These are phyloP conservation scores for Oreochromis spilurus DNA, from an alignment of 2,113 vertebrate genomes.

Conservation along the genomic window DNA sequence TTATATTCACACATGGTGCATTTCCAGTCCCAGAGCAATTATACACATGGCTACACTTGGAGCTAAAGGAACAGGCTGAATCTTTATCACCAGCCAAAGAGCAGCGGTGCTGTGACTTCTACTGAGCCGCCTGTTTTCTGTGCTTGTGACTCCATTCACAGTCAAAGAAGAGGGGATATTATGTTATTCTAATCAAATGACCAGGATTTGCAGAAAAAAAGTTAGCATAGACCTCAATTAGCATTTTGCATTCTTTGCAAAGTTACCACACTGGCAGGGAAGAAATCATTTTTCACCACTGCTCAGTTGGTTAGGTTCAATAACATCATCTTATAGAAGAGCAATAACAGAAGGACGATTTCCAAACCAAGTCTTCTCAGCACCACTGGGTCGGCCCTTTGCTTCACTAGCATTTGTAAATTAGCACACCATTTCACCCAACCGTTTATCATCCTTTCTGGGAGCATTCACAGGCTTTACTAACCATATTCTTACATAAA, in stretches of 20 bases:
- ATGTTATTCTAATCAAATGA: constrained; percentile 63
- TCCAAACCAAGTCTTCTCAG: not conserved
- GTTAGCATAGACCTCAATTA: constrained; percentile 16
- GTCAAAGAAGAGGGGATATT: constrained; percentile 65
- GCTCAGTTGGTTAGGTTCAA: not conserved
- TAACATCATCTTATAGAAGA: not conserved
- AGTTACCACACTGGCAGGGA: constrained; percentile 19
- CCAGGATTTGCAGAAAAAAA: constrained; percentile 25
- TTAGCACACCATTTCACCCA: not conserved
- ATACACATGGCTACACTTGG: constrained; percentile 72
- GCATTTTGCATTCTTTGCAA: constrained; percentile 45
- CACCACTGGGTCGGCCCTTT: not conserved
- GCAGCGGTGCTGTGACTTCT: constrained; percentile 50
- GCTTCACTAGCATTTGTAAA: not conserved
- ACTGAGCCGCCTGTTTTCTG: constrained; percentile 40
- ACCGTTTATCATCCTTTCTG: not conserved
- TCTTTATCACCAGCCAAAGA: constrained; percentile 71
- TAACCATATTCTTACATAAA: not conserved
- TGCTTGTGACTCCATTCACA: constrained; percentile 59
- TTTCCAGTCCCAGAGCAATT: constrained; percentile 74
- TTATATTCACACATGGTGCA: constrained; percentile 73
- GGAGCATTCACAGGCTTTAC: not conserved
- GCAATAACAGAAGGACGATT: not conserved
- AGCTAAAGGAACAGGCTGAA: constrained; percentile 63
- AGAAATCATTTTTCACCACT: constrained; percentile 16